Evolutionary conservation across 2,888 invertebrate genomes (phyloP).

Genomic region (Nephrocerus scutellatus): DNA sequence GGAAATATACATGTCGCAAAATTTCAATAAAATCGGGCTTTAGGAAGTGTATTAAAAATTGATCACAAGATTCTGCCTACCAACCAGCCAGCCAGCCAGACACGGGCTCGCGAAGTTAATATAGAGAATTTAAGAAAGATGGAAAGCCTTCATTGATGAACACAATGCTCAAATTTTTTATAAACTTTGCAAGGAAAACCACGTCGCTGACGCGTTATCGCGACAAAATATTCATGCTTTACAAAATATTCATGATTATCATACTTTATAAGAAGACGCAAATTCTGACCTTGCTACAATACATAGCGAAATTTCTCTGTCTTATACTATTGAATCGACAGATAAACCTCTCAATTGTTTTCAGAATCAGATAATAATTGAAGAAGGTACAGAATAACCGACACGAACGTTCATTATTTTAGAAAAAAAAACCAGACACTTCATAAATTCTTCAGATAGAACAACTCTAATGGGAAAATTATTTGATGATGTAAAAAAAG

Average conservation of each 20-base stretch:
- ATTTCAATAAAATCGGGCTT: too few relatives aligned
- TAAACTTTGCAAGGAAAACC: conserved; percentile 27
- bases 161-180: background rate
- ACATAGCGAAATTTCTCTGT: conserved; percentile 13
- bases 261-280: conserved; percentile 1
- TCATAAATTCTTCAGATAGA: conserved; percentile 7
- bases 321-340: conserved; percentile 13
- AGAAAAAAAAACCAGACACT: conserved; percentile 6
- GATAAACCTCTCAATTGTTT: conserved; percentile 15
- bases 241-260: too few relatives aligned
- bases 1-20: too few relatives aligned
- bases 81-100: too few relatives aligned
- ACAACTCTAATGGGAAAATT: background rate
- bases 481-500: background rate
- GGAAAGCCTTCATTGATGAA: too few relatives aligned
- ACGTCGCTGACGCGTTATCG: conserved; percentile 1
- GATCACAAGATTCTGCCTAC: too few relatives aligned
- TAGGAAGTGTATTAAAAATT: too few relatives aligned
- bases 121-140: too few relatives aligned
- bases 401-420: conserved; percentile 10
- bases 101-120: too few relatives aligned
- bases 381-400: background rate
- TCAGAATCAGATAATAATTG: too few relatives aligned
- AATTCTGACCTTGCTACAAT: conserved; percentile 7
- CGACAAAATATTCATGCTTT: conserved; percentile 1